Evolutionary conservation across 92 coral and sea anemone species (phyloP), one percentile per base, ranked within the genome.

Genomic region (Micromussa lordhowensis): DNA sequence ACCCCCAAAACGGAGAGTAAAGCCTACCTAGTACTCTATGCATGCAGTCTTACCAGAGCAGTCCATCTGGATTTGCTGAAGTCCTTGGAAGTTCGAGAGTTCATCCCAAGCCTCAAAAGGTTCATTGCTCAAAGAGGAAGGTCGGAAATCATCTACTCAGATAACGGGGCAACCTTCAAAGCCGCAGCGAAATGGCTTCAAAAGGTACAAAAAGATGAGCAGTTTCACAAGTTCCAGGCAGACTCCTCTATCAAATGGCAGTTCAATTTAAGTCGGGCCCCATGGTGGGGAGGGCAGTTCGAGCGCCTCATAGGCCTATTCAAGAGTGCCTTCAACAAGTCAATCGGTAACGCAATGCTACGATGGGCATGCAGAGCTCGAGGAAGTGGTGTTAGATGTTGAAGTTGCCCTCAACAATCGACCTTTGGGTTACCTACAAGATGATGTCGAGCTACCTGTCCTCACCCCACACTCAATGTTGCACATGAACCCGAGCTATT

Each of bases 351-450:
- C 48, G 78, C 38, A 73, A 73, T 21, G 53, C 21, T 32, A 16
- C n/a, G 78, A 13, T 32, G 24, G 51, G 49, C n/a, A n/a, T n/a
- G n/a, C 78, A 73, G 78, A 73, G 78, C 51, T 73, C 9, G 16
- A 32, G 22, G 78, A 73, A 14, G 49, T 35, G 77, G 77, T 72
- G 49, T 34, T 72, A 35, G 77, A 72, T 34, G 48, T 72, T 19
- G 77, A 72, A 72, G 44, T 72, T 34, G 19, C 78, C 78, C 53
- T 73, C 51, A 73, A 35, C 78, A 73, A 73, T 38, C 49, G 78
- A 17, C 78, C 78, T 73, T 38, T 64, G 70, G 30, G 30, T 64
- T 64, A 61, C 68, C 68, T 61, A 72, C 22, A 35, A 35, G 77
- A 72, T 19, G 78, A 73, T 32, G 49, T 73, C 53, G 78, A 73